phyloP scores from a whole-genome alignment of 1,140 invertebrate genomes.

The Ridgeia piscesae region DNA sequence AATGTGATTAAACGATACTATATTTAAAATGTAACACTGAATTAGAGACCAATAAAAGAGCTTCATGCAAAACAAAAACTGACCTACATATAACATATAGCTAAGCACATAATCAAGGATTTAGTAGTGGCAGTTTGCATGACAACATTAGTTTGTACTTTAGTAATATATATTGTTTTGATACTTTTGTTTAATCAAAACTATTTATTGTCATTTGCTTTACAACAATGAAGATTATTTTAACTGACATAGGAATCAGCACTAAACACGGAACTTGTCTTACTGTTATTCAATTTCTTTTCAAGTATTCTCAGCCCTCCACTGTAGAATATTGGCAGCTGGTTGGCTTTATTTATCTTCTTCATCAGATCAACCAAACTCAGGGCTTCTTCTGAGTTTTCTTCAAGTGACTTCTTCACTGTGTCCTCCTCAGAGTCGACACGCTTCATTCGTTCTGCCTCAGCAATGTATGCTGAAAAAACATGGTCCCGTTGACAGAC shows the following conservation, averaged over 20 bases:
- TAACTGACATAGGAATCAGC: no score
- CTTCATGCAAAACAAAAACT: no score
- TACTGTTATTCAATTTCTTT: slow-evolving; percentile 39
- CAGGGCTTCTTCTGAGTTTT: slow-evolving; percentile 38
- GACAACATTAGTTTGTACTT: no score
- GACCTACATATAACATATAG: no score
- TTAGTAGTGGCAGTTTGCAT: no score
- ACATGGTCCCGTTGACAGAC: neutral
- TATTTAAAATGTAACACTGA: neutral
- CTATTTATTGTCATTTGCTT: no score
- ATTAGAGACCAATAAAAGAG: neutral
- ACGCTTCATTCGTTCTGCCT: slow-evolving; percentile 44
- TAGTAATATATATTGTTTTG: no score
- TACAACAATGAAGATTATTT: no score
- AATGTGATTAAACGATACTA: neutral
- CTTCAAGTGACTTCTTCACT: slow-evolving; percentile 44
- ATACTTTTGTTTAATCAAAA: no score
- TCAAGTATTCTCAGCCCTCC: slow-evolving; percentile 47
- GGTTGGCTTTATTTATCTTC: slow-evolving; percentile 41
- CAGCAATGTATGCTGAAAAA: slow-evolving; percentile 47
- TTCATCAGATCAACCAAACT: slow-evolving; percentile 44
- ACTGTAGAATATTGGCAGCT: slow-evolving; percentile 50
- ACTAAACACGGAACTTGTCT: no score
- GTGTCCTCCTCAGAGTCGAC: slow-evolving; percentile 41
- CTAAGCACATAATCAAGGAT: no score